These are phyloP conservation scores for Myiagra hebetior DNA, from an alignment of 2,113 vertebrate genomes.

Conservation along the genomic window DNA sequence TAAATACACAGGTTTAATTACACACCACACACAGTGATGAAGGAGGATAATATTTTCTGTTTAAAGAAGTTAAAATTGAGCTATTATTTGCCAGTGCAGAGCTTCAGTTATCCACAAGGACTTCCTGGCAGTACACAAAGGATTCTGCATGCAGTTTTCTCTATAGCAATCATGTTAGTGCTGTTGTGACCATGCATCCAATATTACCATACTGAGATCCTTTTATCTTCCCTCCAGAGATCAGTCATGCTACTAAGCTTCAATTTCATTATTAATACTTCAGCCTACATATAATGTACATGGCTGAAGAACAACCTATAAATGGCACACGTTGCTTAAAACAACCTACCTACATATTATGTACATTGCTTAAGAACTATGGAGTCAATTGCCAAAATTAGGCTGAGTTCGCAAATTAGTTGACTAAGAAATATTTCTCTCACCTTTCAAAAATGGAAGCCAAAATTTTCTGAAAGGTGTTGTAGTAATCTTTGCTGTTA, in stretches of 20 bases:
- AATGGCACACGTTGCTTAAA: neutral
- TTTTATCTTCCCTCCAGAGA: neutral
- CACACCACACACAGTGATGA: neutral
- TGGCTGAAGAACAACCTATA: neutral
- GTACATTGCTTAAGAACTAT: neutral
- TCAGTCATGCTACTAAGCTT: neutral
- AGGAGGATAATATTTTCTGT: neutral
- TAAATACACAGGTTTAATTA: neutral
- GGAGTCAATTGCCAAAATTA: neutral
- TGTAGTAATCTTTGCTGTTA: neutral
- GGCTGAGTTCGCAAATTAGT: neutral
- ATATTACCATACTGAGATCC: neutral
- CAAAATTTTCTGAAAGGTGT: neutral
- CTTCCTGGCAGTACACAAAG: neutral
- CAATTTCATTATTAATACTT: neutral
- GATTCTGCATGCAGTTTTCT: neutral
- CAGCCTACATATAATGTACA: neutral
- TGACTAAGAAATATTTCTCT: neutral
- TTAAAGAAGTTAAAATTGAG: neutral
- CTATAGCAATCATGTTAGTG: neutral
- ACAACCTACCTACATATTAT: neutral
- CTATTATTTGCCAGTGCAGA: neutral
- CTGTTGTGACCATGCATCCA: fast-evolving
- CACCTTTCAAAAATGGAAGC: neutral
- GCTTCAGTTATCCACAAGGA: neutral